These are phyloP conservation scores for Crotalus helleri DNA, from an alignment of 2,113 vertebrate genomes.

Conservation along the genomic window DNA sequence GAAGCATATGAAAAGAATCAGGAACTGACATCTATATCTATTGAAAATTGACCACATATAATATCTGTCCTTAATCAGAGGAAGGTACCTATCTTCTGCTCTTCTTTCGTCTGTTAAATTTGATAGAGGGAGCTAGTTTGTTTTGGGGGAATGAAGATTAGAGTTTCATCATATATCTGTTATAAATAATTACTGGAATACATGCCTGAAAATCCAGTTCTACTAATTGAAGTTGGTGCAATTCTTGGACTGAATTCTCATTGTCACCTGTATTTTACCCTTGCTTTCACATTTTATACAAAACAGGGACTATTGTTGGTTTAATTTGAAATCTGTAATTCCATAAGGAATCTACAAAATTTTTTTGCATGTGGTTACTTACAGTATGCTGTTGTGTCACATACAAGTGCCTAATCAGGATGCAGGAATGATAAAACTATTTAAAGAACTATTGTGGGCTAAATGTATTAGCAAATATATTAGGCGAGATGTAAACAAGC, in stretches of 20 bases:
- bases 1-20: slow-evolving; percentile 75
- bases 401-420: neutral
- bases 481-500: neutral
- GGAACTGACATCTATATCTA: slow-evolving; percentile 57
- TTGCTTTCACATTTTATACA: slow-evolving; percentile 21
- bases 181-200: neutral
- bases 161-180: slow-evolving; percentile 26
- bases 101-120: neutral
- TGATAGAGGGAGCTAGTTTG: neutral
- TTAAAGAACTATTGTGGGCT: slow-evolving; percentile 11
- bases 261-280: neutral
- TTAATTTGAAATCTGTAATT: neutral
- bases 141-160: neutral
- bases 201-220: neutral
- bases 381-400: neutral
- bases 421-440: neutral
- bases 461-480: neutral
- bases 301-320: neutral
- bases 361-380: neutral
- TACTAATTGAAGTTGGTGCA: neutral
- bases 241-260: neutral
- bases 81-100: slow-evolving; percentile 56
- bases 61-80: slow-evolving; percentile 67
- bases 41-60: slow-evolving; percentile 67
- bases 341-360: neutral